These are phyloP conservation scores for Triplophysa tibetana DNA, from an alignment of 2,113 vertebrate genomes.

Conservation along the genomic window DNA sequence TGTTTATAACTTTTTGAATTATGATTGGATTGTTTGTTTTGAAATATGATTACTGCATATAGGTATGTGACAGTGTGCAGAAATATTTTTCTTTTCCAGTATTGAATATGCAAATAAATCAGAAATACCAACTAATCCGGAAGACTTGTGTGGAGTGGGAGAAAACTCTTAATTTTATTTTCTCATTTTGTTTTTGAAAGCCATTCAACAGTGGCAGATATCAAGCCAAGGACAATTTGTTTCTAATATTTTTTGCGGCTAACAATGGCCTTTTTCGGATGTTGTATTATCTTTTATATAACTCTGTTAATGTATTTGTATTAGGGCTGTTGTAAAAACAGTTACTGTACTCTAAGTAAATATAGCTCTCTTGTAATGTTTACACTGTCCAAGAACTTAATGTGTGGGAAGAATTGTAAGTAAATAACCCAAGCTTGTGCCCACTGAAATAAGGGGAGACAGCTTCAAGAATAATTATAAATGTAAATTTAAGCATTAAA, in stretches of 20 bases:
- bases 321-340: constrained; percentile 9
- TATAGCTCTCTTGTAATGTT: constrained; percentile 8
- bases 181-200: background rate
- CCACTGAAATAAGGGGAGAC: background rate
- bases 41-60: no score
- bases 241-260: no score
- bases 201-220: background rate
- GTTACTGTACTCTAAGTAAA: constrained; percentile 26
- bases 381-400: constrained; percentile 14
- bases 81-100: constrained; percentile 9
- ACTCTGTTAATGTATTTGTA: background rate
- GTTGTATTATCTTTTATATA: background rate
- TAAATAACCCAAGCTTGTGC: constrained; percentile 12
- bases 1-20: no score
- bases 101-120: background rate
- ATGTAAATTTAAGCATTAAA: background rate
- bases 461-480: background rate
- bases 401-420: constrained; percentile 18
- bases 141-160: background rate
- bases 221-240: background rate
- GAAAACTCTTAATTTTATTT: background rate
- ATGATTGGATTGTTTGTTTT: no score
- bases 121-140: background rate
- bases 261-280: background rate
- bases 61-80: background rate